phyloP scores from a whole-genome alignment of 2,888 invertebrate species.

The Timandra comae region DNA sequence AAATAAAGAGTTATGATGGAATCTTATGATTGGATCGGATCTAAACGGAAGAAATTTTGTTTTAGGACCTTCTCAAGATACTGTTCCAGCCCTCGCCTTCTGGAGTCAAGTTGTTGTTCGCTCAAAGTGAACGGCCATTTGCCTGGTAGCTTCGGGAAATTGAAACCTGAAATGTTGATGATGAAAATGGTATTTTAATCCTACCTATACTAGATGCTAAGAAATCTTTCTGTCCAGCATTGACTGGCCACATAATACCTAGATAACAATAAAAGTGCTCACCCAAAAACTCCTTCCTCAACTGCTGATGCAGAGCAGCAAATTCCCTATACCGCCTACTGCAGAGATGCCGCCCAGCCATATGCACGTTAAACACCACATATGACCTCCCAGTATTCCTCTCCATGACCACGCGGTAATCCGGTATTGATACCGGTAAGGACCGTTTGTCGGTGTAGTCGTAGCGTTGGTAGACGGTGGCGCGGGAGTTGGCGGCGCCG shows the following conservation, averaged over 20 bases:
- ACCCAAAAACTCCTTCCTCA: constrained; percentile 96
- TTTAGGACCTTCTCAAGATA: constrained; percentile 91
- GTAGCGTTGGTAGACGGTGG: constrained; percentile 78
- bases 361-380: constrained; percentile 98
- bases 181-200: too few relatives aligned
- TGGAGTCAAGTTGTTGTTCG: constrained; percentile 96
- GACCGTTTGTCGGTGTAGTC: constrained; percentile 97
- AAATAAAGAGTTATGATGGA: constrained; percentile 1
- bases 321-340: constrained; percentile 98
- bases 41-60: constrained; percentile 20
- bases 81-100: constrained; percentile 95
- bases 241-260: too few relatives aligned
- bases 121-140: constrained; percentile 99
- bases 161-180: constrained; percentile 86
- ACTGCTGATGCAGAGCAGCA: constrained; percentile 88
- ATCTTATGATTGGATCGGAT: neutral
- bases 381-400: constrained; percentile 91
- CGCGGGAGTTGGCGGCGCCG: constrained; percentile 66
- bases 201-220: too few relatives aligned
- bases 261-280: too few relatives aligned
- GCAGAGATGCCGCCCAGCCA: constrained; percentile 98
- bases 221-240: too few relatives aligned
- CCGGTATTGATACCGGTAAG: constrained; percentile 92
- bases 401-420: constrained; percentile 85
- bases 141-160: constrained; percentile 97